Conservation (phyloP, 2,888 invertebrate genomes). For the Hecatera dysodea region DNA sequence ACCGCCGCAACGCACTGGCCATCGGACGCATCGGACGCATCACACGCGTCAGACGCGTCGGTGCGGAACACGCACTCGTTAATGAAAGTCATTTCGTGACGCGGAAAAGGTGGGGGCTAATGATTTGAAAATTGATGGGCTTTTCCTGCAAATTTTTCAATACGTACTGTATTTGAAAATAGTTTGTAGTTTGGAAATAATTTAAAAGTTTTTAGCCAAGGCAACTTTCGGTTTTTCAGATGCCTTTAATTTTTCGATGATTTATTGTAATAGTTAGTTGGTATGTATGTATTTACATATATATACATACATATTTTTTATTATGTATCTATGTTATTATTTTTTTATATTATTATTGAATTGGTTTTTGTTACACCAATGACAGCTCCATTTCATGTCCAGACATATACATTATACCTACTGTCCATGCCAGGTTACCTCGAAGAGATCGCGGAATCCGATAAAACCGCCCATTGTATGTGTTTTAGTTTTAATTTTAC, state of each 20-base stretch:
- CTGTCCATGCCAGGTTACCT: too few relatives aligned
- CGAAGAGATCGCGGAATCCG: too few relatives aligned
- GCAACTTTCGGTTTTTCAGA: background rate
- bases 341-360: too few relatives aligned
- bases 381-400: too few relatives aligned
- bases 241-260: background rate
- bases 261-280: background rate
- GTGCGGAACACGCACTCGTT: constrained; percentile 44
- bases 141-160: background rate
- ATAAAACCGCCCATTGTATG: too few relatives aligned
- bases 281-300: too few relatives aligned
- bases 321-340: too few relatives aligned
- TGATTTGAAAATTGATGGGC: constrained; percentile 43
- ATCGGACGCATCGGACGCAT: constrained; percentile 25
- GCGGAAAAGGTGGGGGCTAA: constrained; percentile 53
- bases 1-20: background rate
- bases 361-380: too few relatives aligned
- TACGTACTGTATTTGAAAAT: background rate
- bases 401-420: too few relatives aligned
- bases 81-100: constrained; percentile 61
- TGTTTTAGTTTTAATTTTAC: too few relatives aligned
- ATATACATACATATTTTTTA: too few relatives aligned
- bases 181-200: background rate
- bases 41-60: constrained; percentile 5
- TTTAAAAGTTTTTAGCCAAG: background rate